Percentiles rank a stretch among this genome's conserved stretches.
Evolutionary conservation across 2,888 invertebrate genomes (phyloP).

Genomic region (Gymnocheta viridis): DNA sequence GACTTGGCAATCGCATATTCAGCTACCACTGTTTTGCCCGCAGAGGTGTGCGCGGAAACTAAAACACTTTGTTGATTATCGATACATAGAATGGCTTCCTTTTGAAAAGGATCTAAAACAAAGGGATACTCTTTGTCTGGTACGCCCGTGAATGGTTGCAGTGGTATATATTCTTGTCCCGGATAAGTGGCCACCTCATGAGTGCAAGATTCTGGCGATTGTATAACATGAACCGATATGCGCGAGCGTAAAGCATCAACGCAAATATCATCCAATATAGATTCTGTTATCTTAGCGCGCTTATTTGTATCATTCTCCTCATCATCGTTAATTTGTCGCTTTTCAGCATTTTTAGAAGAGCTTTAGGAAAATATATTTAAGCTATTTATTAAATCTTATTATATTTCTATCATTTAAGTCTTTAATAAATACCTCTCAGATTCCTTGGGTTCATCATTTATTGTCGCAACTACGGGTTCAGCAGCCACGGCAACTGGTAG

Average conservation of each 20-base stretch:
- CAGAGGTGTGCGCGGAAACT: conserved; percentile 99
- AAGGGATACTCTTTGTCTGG: conserved; percentile 97
- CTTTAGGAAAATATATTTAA: conserved; percentile 30
- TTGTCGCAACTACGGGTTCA: background rate
- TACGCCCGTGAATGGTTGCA: conserved; percentile 84
- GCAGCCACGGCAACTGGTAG: conserved; percentile 24
- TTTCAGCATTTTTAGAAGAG: conserved; percentile 42
- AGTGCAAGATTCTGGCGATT: conserved; percentile 95
- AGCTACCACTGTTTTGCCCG: conserved; percentile 99
- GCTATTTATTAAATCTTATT: background rate
- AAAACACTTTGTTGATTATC: conserved; percentile 99
- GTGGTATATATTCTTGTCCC: conserved; percentile 88
- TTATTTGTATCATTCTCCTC: conserved; percentile 61
- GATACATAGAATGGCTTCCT: conserved; percentile 97
- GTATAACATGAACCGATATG: conserved; percentile 93
- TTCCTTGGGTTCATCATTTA: conserved; percentile 36
- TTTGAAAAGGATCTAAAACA: conserved; percentile 98
- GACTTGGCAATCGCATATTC: conserved; percentile 98
- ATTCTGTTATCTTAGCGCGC: conserved; percentile 75
- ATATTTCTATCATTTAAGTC: too few species aligned
- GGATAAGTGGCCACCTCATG: conserved; percentile 98
- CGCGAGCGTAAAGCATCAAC: conserved; percentile 89
- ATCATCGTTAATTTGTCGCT: conserved; percentile 55
- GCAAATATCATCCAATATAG: conserved; percentile 83
- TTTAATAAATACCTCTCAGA: conserved; percentile 53